Percentiles rank a stretch among this genome's conserved stretches.
phyloP scores from a whole-genome alignment of 64 coral and sea anemone genomes.

The Exaiptasia diaphana region DNA sequence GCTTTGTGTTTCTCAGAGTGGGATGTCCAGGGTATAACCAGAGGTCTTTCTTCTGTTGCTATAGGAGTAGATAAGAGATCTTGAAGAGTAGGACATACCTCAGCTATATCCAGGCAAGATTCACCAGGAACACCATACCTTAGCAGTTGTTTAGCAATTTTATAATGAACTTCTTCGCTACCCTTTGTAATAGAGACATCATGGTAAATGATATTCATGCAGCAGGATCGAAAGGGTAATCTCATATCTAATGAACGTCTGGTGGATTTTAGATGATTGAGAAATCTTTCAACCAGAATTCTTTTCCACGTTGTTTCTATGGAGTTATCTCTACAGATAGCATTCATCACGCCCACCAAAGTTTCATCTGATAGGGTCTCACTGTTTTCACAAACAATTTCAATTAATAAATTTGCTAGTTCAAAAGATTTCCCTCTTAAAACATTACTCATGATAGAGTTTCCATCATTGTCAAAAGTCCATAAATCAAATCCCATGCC shows the following conservation, averaged over 20 bases:
- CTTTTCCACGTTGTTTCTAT: background rate
- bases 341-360: background rate
- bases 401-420: background rate
- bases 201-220: background rate
- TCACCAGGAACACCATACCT: background rate
- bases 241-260: background rate
- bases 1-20: background rate
- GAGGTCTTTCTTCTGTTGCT: too few relatives aligned
- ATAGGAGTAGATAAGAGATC: background rate
- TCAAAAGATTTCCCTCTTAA: background rate
- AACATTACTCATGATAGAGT: background rate
- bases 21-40: background rate
- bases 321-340: background rate
- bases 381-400: background rate
- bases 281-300: background rate
- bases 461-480: background rate
- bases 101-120: background rate
- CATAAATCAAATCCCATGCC: background rate
- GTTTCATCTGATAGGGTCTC: background rate
- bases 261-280: background rate
- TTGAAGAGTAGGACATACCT: background rate
- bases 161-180: too few relatives aligned
- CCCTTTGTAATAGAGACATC: too few relatives aligned
- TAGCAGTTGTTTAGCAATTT: background rate
- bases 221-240: background rate